A percentile compares a stretch with the other conserved stretches of the same genome.
Evolutionary conservation across 2,888 invertebrate genomes (phyloP).

Genomic region (Herminia tarsipennalis): DNA sequence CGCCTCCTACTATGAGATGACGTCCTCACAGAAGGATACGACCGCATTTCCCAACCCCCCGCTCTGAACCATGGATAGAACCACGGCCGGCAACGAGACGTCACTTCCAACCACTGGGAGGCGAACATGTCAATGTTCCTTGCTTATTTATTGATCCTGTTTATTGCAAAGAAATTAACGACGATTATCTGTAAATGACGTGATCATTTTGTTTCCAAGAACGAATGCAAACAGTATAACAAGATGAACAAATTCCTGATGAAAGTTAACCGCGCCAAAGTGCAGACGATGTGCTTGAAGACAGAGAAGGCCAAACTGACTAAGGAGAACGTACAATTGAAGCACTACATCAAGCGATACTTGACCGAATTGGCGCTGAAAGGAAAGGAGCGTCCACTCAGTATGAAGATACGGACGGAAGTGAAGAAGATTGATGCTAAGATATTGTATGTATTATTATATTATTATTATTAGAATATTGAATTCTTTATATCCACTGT

Average conservation of each 20-base stretch:
- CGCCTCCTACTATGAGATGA: too few relatives aligned
- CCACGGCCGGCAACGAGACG: too few relatives aligned
- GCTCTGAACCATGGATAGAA: too few relatives aligned
- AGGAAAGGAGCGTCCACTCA: conserved; percentile 66
- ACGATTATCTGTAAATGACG: neutral
- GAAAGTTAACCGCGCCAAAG: conserved; percentile 73
- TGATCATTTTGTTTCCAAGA: conserved; percentile 55
- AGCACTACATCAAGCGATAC: conserved; percentile 86
- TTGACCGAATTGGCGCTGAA: conserved; percentile 85
- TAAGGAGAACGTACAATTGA: conserved; percentile 88
- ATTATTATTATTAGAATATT: too few relatives aligned
- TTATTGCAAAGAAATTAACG: too few relatives aligned
- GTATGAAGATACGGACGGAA: conserved; percentile 58
- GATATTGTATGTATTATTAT: conserved; percentile 9
- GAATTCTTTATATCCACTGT: too few relatives aligned
- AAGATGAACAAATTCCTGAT: conserved; percentile 90
- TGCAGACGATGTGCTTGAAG: conserved; percentile 72
- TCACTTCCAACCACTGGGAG: too few relatives aligned
- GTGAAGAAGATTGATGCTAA: conserved; percentile 51
- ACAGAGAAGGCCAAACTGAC: conserved; percentile 75
- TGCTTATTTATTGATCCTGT: too few relatives aligned
- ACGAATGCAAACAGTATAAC: conserved; percentile 80
- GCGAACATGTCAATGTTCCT: too few relatives aligned
- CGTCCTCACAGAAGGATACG: too few relatives aligned
- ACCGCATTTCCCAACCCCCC: too few relatives aligned